A percentile compares a stretch with the other conserved stretches of the same genome.
Evolutionary conservation across 2,797 vertebrate genomes (phyloP).

Genomic region (Petrocephalus sullivani): DNA sequence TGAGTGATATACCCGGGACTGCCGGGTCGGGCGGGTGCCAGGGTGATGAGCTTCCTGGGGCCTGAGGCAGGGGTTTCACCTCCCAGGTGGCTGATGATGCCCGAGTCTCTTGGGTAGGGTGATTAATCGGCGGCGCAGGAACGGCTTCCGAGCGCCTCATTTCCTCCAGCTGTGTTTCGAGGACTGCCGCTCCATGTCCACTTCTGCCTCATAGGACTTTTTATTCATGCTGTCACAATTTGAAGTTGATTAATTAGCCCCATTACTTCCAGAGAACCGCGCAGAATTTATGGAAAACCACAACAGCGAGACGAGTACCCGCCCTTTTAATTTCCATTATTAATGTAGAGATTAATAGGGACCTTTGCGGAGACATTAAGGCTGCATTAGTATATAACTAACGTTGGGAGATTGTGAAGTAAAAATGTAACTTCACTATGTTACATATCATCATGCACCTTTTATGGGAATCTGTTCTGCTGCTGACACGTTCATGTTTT

Average conservation of each 20-base stretch:
- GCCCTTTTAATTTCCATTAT: background rate
- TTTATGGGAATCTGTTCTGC: background rate
- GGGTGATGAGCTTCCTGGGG: background rate
- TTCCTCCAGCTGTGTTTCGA: background rate
- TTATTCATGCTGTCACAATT: background rate
- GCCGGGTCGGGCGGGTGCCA: background rate
- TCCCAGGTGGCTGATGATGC: constrained; percentile 6
- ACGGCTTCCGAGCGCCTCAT: background rate
- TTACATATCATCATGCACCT: background rate
- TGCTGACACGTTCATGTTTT: constrained; percentile 7
- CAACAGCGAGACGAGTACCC: background rate
- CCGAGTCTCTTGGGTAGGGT: background rate
- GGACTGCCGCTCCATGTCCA: background rate
- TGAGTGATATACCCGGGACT: constrained; percentile 15
- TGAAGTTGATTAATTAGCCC: background rate
- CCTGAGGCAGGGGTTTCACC: background rate
- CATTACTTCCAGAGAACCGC: background rate
- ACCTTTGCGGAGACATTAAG: background rate
- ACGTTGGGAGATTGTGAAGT: background rate
- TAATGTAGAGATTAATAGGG: constrained; percentile 1
- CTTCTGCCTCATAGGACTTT: background rate
- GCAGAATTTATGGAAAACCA: background rate
- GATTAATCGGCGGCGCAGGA: background rate
- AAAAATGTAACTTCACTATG: background rate
- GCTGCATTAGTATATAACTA: constrained; percentile 3